Percentiles rank a stretch among this genome's conserved stretches.
Conservation (phyloP, 2,113 vertebrate genomes). For the Eudyptes chrysolophus region DNA sequence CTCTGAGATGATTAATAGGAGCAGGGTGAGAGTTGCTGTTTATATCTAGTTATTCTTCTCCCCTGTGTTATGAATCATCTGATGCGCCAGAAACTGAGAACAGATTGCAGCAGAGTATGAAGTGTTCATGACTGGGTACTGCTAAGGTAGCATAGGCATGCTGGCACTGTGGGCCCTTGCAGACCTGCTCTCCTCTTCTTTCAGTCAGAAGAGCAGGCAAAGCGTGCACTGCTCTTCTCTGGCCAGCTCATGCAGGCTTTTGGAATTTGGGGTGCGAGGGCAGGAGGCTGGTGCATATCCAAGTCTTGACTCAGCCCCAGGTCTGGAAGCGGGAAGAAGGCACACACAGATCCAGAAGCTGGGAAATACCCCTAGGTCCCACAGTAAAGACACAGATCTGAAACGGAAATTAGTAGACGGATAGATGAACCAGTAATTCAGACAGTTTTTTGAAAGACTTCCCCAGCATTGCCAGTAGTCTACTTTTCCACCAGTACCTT, state of each 20-base stretch:
- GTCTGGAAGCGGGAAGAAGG: not conserved
- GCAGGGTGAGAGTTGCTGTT: not conserved
- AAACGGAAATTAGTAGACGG: not conserved
- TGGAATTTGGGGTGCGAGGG: not conserved
- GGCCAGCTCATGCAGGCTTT: not conserved
- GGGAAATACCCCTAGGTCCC: not conserved
- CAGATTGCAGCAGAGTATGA: not conserved
- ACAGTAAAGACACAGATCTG: not conserved
- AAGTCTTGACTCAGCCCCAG: not conserved
- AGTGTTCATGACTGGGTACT: not conserved
- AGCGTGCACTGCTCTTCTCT: not conserved
- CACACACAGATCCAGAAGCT: not conserved
- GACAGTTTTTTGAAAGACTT: not conserved
- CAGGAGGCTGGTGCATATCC: not conserved
- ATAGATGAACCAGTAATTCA: not conserved
- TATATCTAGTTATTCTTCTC: conserved; percentile 28
- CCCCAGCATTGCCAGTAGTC: not conserved
- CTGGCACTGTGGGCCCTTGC: not conserved
- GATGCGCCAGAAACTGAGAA: not conserved
- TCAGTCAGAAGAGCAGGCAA: not conserved
- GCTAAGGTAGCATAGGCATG: not conserved
- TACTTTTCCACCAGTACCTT: not conserved
- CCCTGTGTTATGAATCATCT: conserved; percentile 42
- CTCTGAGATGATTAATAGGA: conserved; percentile 5
- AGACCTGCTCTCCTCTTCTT: not conserved